phyloP scores from a whole-genome alignment of 2,888 invertebrate genomes.

The Eupithecia insigniata region DNA sequence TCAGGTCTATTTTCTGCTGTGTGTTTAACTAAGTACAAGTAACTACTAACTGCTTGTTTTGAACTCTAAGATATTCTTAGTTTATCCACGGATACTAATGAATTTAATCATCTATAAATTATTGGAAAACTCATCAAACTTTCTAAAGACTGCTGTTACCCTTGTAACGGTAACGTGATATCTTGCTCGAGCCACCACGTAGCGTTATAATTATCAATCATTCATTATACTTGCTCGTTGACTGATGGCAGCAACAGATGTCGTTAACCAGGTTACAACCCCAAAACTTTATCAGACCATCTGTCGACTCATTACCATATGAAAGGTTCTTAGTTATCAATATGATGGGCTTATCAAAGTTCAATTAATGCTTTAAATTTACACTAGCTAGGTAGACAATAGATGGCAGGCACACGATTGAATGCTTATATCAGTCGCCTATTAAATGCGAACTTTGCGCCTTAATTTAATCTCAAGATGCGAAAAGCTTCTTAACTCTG shows the following conservation, averaged over 20 bases:
- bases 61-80: not conserved
- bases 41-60: too few relatives aligned
- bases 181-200: not conserved
- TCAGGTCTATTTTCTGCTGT: too few relatives aligned
- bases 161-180: not conserved
- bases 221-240: slow-evolving; percentile 15
- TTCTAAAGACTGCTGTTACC: not conserved
- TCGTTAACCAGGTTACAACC: slow-evolving; percentile 17
- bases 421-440: not conserved
- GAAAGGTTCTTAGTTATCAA: slow-evolving; percentile 18
- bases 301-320: slow-evolving; percentile 33
- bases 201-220: slow-evolving; percentile 9
- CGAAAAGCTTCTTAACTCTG: not conserved
- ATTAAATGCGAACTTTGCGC: not conserved
- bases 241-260: slow-evolving; percentile 29
- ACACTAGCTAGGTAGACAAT: not conserved
- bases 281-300: slow-evolving; percentile 31
- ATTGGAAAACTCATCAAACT: not conserved
- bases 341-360: not conserved
- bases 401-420: not conserved
- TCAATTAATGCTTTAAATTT: not conserved
- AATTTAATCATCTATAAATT: not conserved
- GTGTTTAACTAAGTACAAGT: too few relatives aligned
- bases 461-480: not conserved
- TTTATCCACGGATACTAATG: not conserved